A percentile compares a stretch with the other conserved stretches of the same genome.
phyloP scores from a whole-genome alignment of 2,888 invertebrate genomes.

The Ornithoptera priamus region DNA sequence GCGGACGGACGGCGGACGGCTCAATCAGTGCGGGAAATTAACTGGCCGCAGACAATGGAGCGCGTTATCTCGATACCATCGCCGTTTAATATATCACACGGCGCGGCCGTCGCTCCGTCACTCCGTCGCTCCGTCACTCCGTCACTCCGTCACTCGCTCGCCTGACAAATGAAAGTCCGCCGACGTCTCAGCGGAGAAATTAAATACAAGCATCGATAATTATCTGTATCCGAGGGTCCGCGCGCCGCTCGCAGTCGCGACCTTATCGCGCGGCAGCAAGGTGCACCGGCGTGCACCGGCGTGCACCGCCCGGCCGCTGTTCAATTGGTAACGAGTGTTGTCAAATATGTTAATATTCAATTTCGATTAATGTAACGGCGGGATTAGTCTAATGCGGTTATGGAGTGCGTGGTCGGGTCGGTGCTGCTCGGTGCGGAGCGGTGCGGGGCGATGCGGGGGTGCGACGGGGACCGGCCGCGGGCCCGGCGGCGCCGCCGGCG shows the following conservation, averaged over 20 bases:
- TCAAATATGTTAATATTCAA: slow-evolving; percentile 31
- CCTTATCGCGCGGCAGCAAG: not conserved
- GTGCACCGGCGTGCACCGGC: not conserved
- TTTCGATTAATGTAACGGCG: slow-evolving; percentile 18
- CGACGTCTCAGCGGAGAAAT: slow-evolving; percentile 46
- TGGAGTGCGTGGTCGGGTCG: not conserved
- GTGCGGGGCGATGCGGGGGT: slow-evolving; percentile 20
- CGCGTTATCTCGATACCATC: slow-evolving; percentile 55
- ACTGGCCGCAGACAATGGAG: slow-evolving; percentile 43
- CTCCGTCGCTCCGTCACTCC: slow-evolving; percentile 42
- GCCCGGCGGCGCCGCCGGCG: not conserved
- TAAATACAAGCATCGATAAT: slow-evolving; percentile 53
- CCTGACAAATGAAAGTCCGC: slow-evolving; percentile 55
- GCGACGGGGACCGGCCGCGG: slow-evolving; percentile 27
- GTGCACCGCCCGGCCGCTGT: not conserved
- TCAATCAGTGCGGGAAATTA: slow-evolving; percentile 41
- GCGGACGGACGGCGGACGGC: slow-evolving; percentile 15
- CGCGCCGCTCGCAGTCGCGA: not conserved
- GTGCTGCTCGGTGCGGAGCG: not conserved
- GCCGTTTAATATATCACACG: slow-evolving; percentile 57
- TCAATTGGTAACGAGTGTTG: slow-evolving; percentile 3
- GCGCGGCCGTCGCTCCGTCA: slow-evolving; percentile 43
- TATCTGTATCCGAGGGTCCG: slow-evolving; percentile 39
- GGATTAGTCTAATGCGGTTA: slow-evolving; percentile 7
- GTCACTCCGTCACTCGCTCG: slow-evolving; percentile 34